These are phyloP conservation scores for Galerucella nymphaeae DNA, from an alignment of 2,888 invertebrate genomes.

Conservation along the genomic window DNA sequence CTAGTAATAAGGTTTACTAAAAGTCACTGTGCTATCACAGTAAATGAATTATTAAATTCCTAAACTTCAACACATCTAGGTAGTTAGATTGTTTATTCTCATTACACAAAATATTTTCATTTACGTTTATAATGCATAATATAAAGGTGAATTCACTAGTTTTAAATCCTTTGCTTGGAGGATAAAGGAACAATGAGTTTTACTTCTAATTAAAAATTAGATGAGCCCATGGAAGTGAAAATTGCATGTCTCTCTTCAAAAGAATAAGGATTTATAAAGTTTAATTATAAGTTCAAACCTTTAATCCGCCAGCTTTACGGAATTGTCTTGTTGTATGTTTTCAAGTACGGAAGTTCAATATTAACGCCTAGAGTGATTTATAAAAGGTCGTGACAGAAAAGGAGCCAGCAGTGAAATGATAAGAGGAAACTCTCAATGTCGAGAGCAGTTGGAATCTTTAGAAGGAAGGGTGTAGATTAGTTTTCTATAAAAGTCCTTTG, in stretches of 20 bases:
- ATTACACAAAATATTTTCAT: too few species aligned
- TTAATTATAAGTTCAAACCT: constrained; percentile 9
- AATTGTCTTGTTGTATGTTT: constrained; percentile 21
- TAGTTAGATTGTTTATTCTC: too few species aligned
- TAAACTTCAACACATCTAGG: too few species aligned
- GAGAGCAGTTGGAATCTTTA: constrained; percentile 50
- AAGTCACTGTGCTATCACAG: too few species aligned
- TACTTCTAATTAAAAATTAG: not conserved
- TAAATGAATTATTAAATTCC: too few species aligned
- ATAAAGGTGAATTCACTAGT: too few species aligned
- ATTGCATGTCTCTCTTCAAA: not conserved
- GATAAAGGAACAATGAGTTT: not conserved
- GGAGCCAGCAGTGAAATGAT: constrained; percentile 56
- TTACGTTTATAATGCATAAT: too few species aligned
- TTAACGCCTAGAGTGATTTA: constrained; percentile 58
- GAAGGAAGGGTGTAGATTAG: constrained; percentile 48
- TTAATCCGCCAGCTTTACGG: constrained; percentile 9
- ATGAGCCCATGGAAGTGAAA: not conserved
- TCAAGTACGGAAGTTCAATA: constrained; percentile 43
- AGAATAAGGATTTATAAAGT: not conserved
- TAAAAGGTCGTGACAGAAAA: constrained; percentile 57
- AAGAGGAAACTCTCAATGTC: constrained; percentile 54
- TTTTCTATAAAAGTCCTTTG: constrained; percentile 43
- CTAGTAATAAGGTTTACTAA: too few species aligned
- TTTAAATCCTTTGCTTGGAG: not conserved